These are phyloP conservation scores for Ectemnius continuus DNA, from an alignment of 2,888 invertebrate species.

Conservation along the genomic window DNA sequence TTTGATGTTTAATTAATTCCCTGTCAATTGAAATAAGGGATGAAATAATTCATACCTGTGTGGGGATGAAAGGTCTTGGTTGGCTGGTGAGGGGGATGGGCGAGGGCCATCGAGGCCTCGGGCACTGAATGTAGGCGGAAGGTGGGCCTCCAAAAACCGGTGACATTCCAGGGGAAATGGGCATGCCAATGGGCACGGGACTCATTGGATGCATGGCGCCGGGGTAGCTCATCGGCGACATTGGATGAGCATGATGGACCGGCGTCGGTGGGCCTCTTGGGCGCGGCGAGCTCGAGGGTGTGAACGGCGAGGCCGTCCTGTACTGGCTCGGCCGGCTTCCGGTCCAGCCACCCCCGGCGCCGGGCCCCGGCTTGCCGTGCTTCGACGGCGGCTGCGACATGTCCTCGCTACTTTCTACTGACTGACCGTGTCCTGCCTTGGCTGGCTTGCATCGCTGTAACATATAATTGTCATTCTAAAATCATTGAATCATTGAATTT, in stretches of 20 bases:
- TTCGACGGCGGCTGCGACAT: conserved; percentile 75
- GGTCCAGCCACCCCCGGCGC: conserved; percentile 74
- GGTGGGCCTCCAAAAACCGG: conserved; percentile 78
- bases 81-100: conserved; percentile 78
- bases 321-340: conserved; percentile 79
- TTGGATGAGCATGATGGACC: conserved; percentile 70
- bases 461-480: not conserved
- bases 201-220: conserved; percentile 76
- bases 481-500: too few relatives aligned
- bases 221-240: conserved; percentile 80
- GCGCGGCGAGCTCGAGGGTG: conserved; percentile 82
- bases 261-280: conserved; percentile 56
- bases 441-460: conserved; percentile 60
- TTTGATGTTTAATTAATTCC: too few relatives aligned
- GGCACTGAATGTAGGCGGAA: conserved; percentile 82
- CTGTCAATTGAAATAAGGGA: not conserved
- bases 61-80: conserved; percentile 79
- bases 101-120: conserved; percentile 84
- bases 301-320: conserved; percentile 88
- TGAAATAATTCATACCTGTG: conserved; percentile 66
- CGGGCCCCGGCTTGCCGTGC: conserved; percentile 75
- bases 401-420: conserved; percentile 13
- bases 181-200: conserved; percentile 82
- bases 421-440: conserved; percentile 16
- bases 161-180: conserved; percentile 84